A percentile compares a stretch with the other conserved stretches of the same genome.
Conservation (phyloP, 2,113 vertebrate genomes). For the Potamarius usumacintae region DNA sequence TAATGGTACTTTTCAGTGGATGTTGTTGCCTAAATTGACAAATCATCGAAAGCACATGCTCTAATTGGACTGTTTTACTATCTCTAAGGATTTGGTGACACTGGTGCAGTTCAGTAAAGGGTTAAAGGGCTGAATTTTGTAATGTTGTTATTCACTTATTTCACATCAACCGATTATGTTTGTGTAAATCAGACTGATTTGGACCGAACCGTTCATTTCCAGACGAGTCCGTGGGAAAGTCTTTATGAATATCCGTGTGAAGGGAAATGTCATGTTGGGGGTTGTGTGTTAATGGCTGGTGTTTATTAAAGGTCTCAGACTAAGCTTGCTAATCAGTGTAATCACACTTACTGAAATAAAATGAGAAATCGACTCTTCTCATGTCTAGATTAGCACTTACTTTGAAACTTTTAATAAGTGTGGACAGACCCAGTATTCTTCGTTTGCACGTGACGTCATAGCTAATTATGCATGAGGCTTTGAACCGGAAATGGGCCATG, state of each 20-base stretch:
- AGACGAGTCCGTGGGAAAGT: neutral
- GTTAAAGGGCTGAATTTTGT: neutral
- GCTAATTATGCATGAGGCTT: too few species aligned
- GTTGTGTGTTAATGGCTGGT: neutral
- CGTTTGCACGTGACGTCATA: too few species aligned
- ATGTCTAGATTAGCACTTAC: neutral
- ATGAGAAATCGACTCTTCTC: neutral
- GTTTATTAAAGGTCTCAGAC: conserved; percentile 27
- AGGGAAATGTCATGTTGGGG: conserved; percentile 17
- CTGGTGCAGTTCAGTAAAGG: neutral
- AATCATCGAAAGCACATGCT: neutral
- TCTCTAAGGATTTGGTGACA: neutral
- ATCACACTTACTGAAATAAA: neutral
- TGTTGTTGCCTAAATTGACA: neutral
- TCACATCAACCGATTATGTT: neutral
- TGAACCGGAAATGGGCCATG: too few species aligned
- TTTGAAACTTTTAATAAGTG: conserved; percentile 16
- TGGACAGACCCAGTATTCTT: neutral
- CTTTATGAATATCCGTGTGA: conserved; percentile 4
- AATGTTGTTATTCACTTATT: neutral
- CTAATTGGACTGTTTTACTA: neutral
- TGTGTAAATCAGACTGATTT: neutral
- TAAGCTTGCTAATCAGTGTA: neutral
- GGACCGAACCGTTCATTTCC: neutral
- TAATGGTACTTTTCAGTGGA: neutral